Evolutionary conservation across 2,797 vertebrate species (phyloP).

Genomic region (Lacerta agilis): DNA sequence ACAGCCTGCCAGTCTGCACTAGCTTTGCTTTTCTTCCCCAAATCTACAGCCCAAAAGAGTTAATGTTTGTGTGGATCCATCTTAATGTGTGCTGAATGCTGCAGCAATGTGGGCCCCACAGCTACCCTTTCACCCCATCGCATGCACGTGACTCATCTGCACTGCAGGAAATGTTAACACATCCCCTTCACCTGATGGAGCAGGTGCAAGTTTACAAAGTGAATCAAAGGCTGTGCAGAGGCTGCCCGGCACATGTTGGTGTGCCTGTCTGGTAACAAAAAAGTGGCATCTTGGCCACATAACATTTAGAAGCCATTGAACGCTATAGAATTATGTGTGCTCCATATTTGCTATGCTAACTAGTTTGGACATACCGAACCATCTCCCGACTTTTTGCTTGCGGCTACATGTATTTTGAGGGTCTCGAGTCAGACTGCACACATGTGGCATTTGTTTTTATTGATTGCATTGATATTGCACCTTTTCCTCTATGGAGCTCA

Average conservation of each 20-base stretch:
- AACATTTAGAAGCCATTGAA: neutral
- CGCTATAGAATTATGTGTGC: neutral
- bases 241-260: neutral
- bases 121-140: neutral
- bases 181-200: neutral
- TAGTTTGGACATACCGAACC: neutral
- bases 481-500: too few species aligned
- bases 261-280: neutral
- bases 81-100: neutral
- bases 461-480: too few species aligned
- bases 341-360: neutral
- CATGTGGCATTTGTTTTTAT: neutral
- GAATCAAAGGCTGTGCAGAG: neutral
- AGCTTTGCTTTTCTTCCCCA: neutral
- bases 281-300: neutral
- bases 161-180: neutral
- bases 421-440: too few species aligned
- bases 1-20: accelerated
- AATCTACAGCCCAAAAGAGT: neutral
- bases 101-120: neutral
- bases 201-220: neutral
- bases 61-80: neutral
- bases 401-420: neutral
- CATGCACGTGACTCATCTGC: neutral
- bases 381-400: too few species aligned